Evolutionary conservation across 2,888 invertebrate genomes (phyloP).

Genomic region (Drosophila birchii): DNA sequence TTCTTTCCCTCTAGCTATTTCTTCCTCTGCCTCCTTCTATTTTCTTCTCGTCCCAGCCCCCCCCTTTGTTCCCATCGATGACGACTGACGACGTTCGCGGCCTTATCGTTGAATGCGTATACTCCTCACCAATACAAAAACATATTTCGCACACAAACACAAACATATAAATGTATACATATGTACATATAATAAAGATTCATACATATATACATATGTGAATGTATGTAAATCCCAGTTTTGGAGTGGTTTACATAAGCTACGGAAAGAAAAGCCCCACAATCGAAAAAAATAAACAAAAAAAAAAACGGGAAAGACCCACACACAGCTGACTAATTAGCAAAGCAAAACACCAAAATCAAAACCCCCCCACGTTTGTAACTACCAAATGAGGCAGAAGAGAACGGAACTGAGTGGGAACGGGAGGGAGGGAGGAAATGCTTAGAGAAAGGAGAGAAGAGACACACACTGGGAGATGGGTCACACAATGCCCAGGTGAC

Average conservation of each 20-base stretch:
- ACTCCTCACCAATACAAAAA: conserved; percentile 10
- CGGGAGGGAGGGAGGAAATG: not conserved
- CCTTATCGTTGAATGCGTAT: conserved; percentile 57
- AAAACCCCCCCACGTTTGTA: conserved; percentile 2
- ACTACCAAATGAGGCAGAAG: conserved; percentile 8
- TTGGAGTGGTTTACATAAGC: conserved; percentile 24
- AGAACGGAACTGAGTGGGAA: conserved; percentile 7
- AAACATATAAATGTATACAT: not conserved
- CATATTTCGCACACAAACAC: conserved; percentile 19
- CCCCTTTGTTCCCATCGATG: conserved; percentile 50
- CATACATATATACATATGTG: not conserved
- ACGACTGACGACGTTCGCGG: conserved; percentile 41
- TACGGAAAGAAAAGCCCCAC: not conserved
- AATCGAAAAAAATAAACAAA: conserved; percentile 3
- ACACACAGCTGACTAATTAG: conserved; percentile 65
- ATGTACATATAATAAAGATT: not conserved
- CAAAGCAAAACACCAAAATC: conserved; percentile 44
- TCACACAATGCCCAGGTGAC: conserved; percentile 29
- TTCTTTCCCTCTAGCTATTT: conserved; percentile 1
- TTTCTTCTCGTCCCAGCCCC: conserved; percentile 13
- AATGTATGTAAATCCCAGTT: not conserved
- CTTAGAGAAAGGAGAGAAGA: conserved; percentile 21
- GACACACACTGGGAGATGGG: conserved; percentile 30
- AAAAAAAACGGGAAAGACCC: conserved; percentile 42
- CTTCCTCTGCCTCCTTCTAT: conserved; percentile 9